phyloP scores from a whole-genome alignment of 2,888 invertebrate species.

The Acleris literana region DNA sequence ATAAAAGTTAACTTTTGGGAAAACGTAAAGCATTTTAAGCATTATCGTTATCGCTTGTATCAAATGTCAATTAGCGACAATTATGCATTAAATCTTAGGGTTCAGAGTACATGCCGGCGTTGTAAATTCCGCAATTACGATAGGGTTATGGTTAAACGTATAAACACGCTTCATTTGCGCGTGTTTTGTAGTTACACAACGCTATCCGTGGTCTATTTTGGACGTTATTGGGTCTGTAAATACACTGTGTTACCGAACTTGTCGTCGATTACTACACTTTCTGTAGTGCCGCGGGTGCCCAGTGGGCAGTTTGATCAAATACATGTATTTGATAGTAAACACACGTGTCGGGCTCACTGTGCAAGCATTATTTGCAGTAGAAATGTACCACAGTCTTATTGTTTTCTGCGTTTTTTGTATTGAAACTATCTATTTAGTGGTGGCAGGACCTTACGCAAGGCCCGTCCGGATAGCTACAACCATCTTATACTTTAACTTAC shows the following conservation, averaged over 20 bases:
- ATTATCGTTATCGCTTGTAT: too few relatives aligned
- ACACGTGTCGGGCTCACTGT: slow-evolving; percentile 13
- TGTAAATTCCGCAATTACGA: slow-evolving; percentile 56
- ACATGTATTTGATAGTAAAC: slow-evolving; percentile 19
- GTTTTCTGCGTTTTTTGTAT: neutral
- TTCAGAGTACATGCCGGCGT: neutral
- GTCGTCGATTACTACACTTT: slow-evolving; percentile 35
- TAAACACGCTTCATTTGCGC: slow-evolving; percentile 57
- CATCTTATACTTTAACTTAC: too few relatives aligned
- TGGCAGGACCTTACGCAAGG: too few relatives aligned
- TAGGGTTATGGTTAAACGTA: slow-evolving; percentile 54
- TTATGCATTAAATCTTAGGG: too few relatives aligned
- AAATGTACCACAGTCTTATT: neutral
- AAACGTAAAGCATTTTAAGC: too few relatives aligned
- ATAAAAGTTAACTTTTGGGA: too few relatives aligned
- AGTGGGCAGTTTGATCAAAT: slow-evolving; percentile 29
- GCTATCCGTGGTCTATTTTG: slow-evolving; percentile 52
- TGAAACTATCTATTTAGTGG: neutral
- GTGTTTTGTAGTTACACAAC: slow-evolving; percentile 56
- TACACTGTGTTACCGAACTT: slow-evolving; percentile 38
- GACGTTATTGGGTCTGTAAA: slow-evolving; percentile 46
- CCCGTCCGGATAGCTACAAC: too few relatives aligned
- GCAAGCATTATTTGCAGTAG: neutral
- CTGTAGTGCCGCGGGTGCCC: slow-evolving; percentile 21
- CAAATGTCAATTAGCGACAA: too few relatives aligned